phyloP scores from a whole-genome alignment of 2,113 vertebrate genomes.

The Suncus etruscus region DNA sequence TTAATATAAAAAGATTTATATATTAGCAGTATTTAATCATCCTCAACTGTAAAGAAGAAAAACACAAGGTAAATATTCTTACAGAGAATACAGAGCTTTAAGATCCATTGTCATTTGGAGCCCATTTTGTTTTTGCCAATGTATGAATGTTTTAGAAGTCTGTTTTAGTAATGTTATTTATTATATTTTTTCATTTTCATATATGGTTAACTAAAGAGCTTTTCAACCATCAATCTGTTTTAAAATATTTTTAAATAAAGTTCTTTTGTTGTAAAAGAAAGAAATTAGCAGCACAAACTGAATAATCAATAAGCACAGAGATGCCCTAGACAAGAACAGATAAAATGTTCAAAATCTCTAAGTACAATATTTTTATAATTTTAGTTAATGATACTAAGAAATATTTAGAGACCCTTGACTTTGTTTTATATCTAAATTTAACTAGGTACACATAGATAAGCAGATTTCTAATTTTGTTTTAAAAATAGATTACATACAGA shows the following conservation, averaged over 20 bases:
- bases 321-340: neutral
- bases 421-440: neutral
- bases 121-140: constrained; percentile 86
- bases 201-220: constrained; percentile 89
- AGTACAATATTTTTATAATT: neutral
- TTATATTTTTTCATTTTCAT: constrained; percentile 91
- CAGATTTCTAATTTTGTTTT: neutral
- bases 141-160: constrained; percentile 88
- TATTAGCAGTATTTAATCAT: constrained; percentile 90
- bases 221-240: constrained; percentile 85
- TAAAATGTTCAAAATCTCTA: neutral
- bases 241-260: no score
- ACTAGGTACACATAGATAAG: neutral
- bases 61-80: constrained; percentile 91
- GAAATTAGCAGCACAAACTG: constrained; percentile 17
- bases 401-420: neutral
- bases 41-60: constrained; percentile 89
- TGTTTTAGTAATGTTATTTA: constrained; percentile 95
- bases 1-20: constrained; percentile 88
- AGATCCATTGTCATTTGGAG: constrained; percentile 88
- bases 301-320: constrained; percentile 11
- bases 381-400: neutral
- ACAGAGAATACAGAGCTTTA: constrained; percentile 89
- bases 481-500: neutral
- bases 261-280: no score